Base-by-base conservation (phyloP, 1,140 invertebrate genomes). In the Apis mellifera region DNA sequence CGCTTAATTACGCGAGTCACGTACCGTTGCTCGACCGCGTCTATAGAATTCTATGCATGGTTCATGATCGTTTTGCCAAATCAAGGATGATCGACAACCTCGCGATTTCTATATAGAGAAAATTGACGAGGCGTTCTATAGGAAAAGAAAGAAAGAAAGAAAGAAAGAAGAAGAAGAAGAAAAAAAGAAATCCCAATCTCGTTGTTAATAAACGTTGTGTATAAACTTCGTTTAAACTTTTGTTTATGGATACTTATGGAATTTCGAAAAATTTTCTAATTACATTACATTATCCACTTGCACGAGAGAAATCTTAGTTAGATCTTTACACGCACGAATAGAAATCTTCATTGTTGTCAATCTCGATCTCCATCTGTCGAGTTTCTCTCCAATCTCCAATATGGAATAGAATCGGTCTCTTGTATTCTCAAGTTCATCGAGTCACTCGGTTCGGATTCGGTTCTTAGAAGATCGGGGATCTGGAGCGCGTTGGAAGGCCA, bases 1-100 rank as follows among this genome's bases (percentile, higher is more conserved):
- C 19, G 26, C 23, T 80, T 80, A 80, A 80, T 80, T 80, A 80
- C 52, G 12, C 78, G 11, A 48, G 69, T 80, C 78, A 73, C 78
- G 78, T 80, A 80, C 19, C 60, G 17, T 17, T 26, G 54, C 42
- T 48, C 70, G 52, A 42, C 32, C 74, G 74, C 57, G 60, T 65
- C 74, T 23, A 55, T 55, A 32, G 78, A 80, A 74, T 80, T 74
- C 70, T 50, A 55, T 57, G 59, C 60, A 17, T 42, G n/a, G n/a
- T 74, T 55, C 70, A 74, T 26, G 60, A 65, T 50, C 57, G 68
- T 71, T 79, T 79, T 79, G 77, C 50, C 68, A 57, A 71, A 79
- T 54, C 55, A 62, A 72, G 68, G 59, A 79, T 79, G 57, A 79
- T 32, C 57, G 68, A 12, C 26, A 52, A 32, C 12, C 48, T 71